These are phyloP conservation scores for Drosophila multiciliata DNA, from an alignment of 2,888 invertebrate species.

Conservation along the genomic window DNA sequence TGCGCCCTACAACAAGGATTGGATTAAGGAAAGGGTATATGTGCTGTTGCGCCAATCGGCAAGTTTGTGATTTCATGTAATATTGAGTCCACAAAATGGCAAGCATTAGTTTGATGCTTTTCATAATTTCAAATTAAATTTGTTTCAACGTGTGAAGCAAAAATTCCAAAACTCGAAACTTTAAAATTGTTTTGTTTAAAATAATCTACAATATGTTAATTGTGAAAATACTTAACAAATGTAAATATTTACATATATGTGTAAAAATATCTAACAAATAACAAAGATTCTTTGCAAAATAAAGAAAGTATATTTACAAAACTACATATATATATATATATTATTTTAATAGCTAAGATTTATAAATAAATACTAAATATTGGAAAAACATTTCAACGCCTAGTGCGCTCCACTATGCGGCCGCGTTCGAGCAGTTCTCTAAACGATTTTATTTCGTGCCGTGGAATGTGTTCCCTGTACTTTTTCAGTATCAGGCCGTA, in stretches of 20 bases:
- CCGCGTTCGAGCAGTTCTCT: constrained; percentile 79
- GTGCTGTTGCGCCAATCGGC: constrained; percentile 88
- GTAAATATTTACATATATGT: not conserved
- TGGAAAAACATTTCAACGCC: constrained; percentile 13
- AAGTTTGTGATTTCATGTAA: not conserved
- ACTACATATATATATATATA: not conserved
- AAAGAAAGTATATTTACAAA: not conserved
- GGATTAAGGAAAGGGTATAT: constrained; percentile 99
- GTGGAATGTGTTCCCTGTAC: constrained; percentile 76
- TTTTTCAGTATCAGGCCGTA: constrained; percentile 78
- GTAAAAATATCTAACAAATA: not conserved
- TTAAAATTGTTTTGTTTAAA: not conserved
- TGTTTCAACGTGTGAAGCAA: not conserved
- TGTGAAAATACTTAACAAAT: not conserved
- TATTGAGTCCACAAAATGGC: not conserved
- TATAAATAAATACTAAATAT: not conserved
- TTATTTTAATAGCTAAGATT: not conserved
- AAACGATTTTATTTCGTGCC: constrained; percentile 79
- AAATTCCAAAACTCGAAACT: not conserved
- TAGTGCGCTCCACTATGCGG: constrained; percentile 75
- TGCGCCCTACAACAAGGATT: constrained; percentile 99
- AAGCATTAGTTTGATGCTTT: not conserved
- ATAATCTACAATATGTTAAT: not conserved
- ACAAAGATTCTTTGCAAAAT: not conserved
- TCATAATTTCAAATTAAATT: not conserved